Conservation (phyloP, 1,140 invertebrate genomes). For the Agrilus planipennis region DNA sequence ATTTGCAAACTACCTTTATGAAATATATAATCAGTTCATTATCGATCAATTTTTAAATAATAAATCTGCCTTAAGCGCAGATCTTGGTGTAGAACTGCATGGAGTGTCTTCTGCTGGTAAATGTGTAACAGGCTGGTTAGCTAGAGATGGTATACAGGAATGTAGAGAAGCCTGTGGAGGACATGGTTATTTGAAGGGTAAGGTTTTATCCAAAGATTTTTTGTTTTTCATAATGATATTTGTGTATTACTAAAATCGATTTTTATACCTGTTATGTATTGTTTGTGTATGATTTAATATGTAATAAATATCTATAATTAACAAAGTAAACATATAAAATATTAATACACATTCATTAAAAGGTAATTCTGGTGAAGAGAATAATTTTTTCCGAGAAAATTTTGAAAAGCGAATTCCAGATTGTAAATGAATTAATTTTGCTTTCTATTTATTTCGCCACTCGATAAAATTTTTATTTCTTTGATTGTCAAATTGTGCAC, state of each 20-base stretch:
- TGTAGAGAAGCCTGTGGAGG: slow-evolving; percentile 84
- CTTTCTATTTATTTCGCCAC: no score
- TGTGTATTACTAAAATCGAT: not conserved
- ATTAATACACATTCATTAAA: no score
- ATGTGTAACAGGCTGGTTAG: slow-evolving; percentile 76
- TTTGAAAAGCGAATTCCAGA: no score
- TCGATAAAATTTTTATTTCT: no score
- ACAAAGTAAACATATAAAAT: no score
- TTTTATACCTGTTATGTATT: not conserved
- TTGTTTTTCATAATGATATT: not conserved
- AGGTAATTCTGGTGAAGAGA: no score
- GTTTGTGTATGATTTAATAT: no score
- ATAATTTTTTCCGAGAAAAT: no score
- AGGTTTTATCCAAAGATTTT: no score
- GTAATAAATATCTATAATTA: no score
- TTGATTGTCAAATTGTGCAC: not conserved
- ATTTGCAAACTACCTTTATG: slow-evolving; percentile 45
- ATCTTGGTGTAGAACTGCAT: slow-evolving; percentile 67
- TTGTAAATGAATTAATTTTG: no score
- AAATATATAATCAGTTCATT: slow-evolving; percentile 22
- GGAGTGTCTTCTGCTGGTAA: slow-evolving; percentile 83
- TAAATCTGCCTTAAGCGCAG: slow-evolving; percentile 18
- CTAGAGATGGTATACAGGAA: slow-evolving; percentile 77
- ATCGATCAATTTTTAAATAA: slow-evolving; percentile 17
- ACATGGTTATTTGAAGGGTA: slow-evolving; percentile 65